phyloP scores from a whole-genome alignment of 92 coral and sea anemone genomes.

The Porites lobata region DNA sequence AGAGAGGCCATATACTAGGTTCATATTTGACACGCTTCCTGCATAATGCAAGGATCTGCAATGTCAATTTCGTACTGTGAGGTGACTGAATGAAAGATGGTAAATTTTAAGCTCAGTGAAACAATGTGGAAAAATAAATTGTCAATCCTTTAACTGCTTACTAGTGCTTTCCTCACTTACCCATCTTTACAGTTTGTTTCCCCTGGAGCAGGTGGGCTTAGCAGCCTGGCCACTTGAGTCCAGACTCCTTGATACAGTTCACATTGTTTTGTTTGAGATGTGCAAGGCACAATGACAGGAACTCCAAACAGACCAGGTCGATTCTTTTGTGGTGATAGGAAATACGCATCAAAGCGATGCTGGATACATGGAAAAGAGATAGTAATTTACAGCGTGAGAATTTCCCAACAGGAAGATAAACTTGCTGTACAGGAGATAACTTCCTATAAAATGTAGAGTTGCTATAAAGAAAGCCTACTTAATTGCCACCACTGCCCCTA shows the following conservation, averaged over 20 bases:
- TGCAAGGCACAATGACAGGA: constrained; percentile 94
- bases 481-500: too few relatives aligned
- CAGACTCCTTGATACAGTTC: constrained; percentile 94
- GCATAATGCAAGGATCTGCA: too few relatives aligned
- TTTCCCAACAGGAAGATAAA: too few relatives aligned
- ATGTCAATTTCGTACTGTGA: too few relatives aligned
- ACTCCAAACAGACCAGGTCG: constrained; percentile 96
- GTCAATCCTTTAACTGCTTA: too few relatives aligned
- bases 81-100: too few relatives aligned
- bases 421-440: not conserved
- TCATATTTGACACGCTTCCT: too few relatives aligned
- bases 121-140: too few relatives aligned
- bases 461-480: too few relatives aligned
- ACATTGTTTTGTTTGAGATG: constrained; percentile 80
- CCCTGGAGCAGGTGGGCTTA: constrained; percentile 98
- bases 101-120: too few relatives aligned
- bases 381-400: not conserved
- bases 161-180: constrained; percentile 22
- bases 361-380: constrained; percentile 21
- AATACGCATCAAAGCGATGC: constrained; percentile 94
- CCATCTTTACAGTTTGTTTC: constrained; percentile 84
- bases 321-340: constrained; percentile 98
- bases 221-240: constrained; percentile 93
- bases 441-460: too few relatives aligned
- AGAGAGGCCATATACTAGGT: too few relatives aligned